Evolutionary conservation across 1,140 invertebrate genomes (phyloP), one percentile per base, ranked within the genome.

Genomic region (Capitella teleta): DNA sequence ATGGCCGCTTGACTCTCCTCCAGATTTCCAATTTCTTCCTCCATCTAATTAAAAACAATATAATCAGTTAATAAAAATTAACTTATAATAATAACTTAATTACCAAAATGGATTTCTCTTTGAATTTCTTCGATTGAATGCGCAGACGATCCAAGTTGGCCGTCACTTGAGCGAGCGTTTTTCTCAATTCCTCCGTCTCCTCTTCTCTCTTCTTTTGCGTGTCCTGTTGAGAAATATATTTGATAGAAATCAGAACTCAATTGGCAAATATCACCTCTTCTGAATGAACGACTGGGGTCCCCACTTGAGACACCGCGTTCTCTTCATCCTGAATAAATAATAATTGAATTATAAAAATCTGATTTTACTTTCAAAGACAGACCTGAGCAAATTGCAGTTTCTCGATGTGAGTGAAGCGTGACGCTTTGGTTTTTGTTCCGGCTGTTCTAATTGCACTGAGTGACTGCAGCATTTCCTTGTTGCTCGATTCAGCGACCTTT

Each of bases 311-410:
- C 48, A 62, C 46, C 18, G 57, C 59, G 34, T 65, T 64, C 12
- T 64, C 63, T 44, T 67, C 66, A 63, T 66, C 63, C 66, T 68
- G 47, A 40, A 57, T 44, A 23, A 32, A 51, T 8, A n/a, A 32
- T n/a, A 14, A 41, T 19, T 8, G 19, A 41, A 41, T 10, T 19
- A 41, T 14, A 10, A 14, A 41, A 12, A 14, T 14, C 18, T 41
- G 18, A 25, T 44, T 24, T 23, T 18, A 21, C n/a, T n/a, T 32
- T 5, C 44, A 50, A 25, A 40, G 4, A 19, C 52, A 53, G 49
- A 70, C 68, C 57, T 70, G 59, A 34, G 64, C 61, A 64, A 72
- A 73, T 30, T 72, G 61, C n/a, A 74, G 57, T 57, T 73, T 67
- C 57, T 74, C 66, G 44, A 70, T 61, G 53, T 74, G 68, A 18